Evolutionary conservation across 2,797 vertebrate genomes (phyloP).

Genomic region (Acanthiza pusilla): DNA sequence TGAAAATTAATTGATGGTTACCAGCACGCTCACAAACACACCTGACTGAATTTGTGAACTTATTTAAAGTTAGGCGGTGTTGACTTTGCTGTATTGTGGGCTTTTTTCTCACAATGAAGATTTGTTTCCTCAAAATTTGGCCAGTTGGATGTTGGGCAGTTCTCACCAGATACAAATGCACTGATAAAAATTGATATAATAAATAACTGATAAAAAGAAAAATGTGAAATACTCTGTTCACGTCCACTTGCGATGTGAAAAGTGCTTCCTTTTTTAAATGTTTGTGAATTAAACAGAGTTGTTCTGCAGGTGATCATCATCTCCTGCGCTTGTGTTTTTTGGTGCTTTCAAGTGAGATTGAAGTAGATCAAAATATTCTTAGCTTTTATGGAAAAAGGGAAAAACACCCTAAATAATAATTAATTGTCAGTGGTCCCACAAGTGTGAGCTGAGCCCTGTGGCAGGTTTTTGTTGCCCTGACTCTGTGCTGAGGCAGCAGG

Average conservation of each 20-base stretch:
- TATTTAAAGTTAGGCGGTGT: neutral
- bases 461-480: neutral
- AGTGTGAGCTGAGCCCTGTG: neutral
- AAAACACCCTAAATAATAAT: neutral
- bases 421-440: neutral
- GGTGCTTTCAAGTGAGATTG: neutral
- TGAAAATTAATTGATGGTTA: neutral
- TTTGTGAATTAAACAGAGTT: neutral
- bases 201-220: neutral
- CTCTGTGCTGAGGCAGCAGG: accelerated
- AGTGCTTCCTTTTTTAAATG: neutral
- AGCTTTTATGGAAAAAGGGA: neutral
- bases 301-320: neutral
- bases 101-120: neutral
- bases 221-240: neutral
- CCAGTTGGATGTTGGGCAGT: neutral
- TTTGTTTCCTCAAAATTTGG: neutral
- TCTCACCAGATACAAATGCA: neutral
- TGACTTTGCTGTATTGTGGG: neutral
- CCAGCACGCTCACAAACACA: neutral
- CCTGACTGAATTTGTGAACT: neutral
- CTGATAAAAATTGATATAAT: too few relatives aligned
- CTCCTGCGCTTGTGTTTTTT: neutral
- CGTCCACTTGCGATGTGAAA: neutral
- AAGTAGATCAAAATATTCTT: neutral